phyloP scores from a whole-genome alignment of 2,797 vertebrate genomes.

The Prunella strophiata region DNA sequence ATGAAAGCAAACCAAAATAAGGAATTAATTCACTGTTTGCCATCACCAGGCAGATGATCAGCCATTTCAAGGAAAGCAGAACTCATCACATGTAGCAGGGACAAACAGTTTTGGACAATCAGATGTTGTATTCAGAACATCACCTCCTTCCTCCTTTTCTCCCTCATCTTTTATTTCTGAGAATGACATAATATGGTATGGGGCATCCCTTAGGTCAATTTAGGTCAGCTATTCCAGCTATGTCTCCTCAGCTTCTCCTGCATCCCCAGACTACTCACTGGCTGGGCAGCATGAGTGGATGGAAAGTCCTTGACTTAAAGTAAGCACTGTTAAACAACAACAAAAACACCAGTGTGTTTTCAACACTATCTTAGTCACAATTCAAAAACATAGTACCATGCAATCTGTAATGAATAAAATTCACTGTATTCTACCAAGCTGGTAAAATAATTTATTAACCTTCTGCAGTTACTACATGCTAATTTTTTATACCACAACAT shows the following conservation, averaged over 20 bases:
- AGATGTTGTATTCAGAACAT: background rate
- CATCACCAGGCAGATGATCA: fast-evolving
- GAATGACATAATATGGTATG: too few relatives aligned
- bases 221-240: too few relatives aligned
- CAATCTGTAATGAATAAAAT: background rate
- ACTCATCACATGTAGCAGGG: fast-evolving
- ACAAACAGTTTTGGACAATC: background rate
- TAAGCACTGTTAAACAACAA: background rate
- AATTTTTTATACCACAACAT: background rate
- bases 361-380: background rate
- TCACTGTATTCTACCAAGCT: background rate
- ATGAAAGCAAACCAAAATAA: background rate
- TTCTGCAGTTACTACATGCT: background rate
- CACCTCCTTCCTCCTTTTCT: background rate
- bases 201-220: background rate
- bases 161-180: background rate
- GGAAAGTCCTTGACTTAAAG: background rate
- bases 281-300: background rate
- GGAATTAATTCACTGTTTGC: background rate
- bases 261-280: background rate
- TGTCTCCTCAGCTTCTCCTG: background rate
- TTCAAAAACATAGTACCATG: background rate
- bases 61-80: background rate
- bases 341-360: background rate
- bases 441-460: background rate